Conservation (phyloP, 2,113 vertebrate genomes). For the Carassius gibelio region DNA sequence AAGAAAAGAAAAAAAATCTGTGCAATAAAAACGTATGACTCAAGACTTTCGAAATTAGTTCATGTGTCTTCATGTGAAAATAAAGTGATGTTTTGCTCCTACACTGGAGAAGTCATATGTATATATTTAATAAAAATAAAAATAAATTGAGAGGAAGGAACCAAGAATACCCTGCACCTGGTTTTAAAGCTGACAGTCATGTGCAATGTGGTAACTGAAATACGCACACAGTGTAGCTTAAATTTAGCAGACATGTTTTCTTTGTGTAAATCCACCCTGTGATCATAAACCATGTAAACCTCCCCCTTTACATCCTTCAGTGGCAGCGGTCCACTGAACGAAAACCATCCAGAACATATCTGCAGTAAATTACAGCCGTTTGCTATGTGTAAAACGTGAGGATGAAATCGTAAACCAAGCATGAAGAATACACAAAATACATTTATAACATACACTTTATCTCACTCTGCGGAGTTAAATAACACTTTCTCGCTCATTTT, state of each 20-base stretch:
- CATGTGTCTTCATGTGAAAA: neutral
- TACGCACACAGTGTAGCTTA: slow-evolving; percentile 21
- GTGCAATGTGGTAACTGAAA: slow-evolving; percentile 37
- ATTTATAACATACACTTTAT: neutral
- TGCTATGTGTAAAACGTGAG: neutral
- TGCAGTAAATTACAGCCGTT: slow-evolving; percentile 17
- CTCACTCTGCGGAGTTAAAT: slow-evolving; percentile 25
- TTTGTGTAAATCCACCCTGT: slow-evolving; percentile 30
- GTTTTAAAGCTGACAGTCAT: slow-evolving; percentile 31
- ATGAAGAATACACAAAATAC: neutral
- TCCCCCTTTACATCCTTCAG: slow-evolving; percentile 23
- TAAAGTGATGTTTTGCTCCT: neutral
- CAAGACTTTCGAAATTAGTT: neutral
- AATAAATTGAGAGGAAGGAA: no score
- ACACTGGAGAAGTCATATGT: neutral
- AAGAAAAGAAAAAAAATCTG: neutral
- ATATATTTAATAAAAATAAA: neutral
- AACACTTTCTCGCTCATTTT: slow-evolving; percentile 28
- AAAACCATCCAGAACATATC: neutral
- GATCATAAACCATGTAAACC: slow-evolving; percentile 34
- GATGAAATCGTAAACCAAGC: neutral
- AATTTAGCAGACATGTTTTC: slow-evolving; percentile 46
- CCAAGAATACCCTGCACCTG: slow-evolving; percentile 40
- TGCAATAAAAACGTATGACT: slow-evolving; percentile 6
- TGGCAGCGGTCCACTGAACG: neutral